Evolutionary conservation across 2,113 vertebrate genomes (phyloP), one percentile per base, ranked within the genome.

Genomic region (Ifrita kowaldi): DNA sequence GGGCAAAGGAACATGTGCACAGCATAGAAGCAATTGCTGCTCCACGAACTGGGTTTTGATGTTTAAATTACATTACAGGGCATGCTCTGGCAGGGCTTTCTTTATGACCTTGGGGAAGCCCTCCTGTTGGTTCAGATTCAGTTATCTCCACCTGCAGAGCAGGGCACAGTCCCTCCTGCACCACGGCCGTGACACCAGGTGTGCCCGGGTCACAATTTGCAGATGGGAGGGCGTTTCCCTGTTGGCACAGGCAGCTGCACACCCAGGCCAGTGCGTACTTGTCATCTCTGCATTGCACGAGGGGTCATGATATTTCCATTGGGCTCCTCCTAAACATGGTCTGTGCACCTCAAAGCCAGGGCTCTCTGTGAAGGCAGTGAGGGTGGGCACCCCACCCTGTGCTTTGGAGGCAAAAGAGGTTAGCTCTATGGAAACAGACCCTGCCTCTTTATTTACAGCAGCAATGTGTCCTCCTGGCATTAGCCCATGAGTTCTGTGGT

Each of bases 151-250:
- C 32, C 69, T 69, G 84, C 41, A 79, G 47, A 79, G 7, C 22
- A 30, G 47, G 42, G 46, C 28, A 68, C n/a, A 8, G 59, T 26
- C 41, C 24, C 44, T 64, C 41, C 30, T 7, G 16, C 0, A 2
- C 17, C 18, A 10, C 0, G 0, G 37, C 26, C 4, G 7, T 18
- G 50, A 16, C 7, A 16, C 1, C 7, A 53, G 44, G n/a, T 0
- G 0, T 42, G 46, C 30, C 47, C 4, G 1, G 28, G 10, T n/a
- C 17, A 6, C 16, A 1, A 16, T 67, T 17, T 56, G 73, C 76
- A 75, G 55, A 11, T 3, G 28, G 55, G 12, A 70, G 44, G 39
- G 14, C 18, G 26, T 13, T 22, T 11, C 30, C 4, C 27, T 69
- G 46, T 1, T 46, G 46, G n/a, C 23, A 49, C 27, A 27, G 1